Base-by-base conservation (phyloP, 2,888 invertebrate genomes). In the Aleiodes testaceus region DNA sequence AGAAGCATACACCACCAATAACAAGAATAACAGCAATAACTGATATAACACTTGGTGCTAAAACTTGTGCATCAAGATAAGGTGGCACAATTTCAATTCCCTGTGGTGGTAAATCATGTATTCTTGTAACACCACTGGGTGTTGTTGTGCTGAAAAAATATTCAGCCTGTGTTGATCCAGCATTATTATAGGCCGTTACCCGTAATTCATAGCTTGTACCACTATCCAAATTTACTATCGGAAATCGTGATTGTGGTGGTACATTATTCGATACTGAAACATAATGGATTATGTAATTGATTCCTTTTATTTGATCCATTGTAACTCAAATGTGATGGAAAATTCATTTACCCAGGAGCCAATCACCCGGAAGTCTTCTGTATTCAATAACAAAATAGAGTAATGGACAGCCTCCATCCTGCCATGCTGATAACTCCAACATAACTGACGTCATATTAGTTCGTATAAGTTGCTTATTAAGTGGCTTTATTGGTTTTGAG, bases 171-270 rank as follows among this genome's bases (percentile, higher is more conserved):
- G 91, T 91, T 9, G 90, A 89, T 0, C 92, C 92, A 3, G 92
- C 92, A 80, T 91, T 90, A 80, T 92, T 92, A 79, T 91, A 89
- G 1, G 92, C 92, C 2, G 90, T 90, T 36, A 92, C 89, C 11
- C 90, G 88, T 55, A 90, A 81, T 77, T 88, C 88, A 79, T 90
- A 90, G 18, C 88, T 86, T 11, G 89, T 88, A 50, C 88, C 89
- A 16, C 90, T 88, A 68, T 89, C 88, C 69, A 91, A 81, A 69
- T 90, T 89, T 2, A 88, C 88, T 76, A 90, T 89, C 9, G 87
- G 86, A 69, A 86, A 85, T 76, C 89, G 86, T 30, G 87, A 87
- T 82, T 86, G 88, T 5, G 89, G 87, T 69, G 88, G 87, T 64
- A 89, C 87, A 79, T 89, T 88, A 77, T 89, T 90, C 4, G 90